Evolutionary conservation across 2,113 vertebrate species (phyloP).

Genomic region (Silurus asotus): DNA sequence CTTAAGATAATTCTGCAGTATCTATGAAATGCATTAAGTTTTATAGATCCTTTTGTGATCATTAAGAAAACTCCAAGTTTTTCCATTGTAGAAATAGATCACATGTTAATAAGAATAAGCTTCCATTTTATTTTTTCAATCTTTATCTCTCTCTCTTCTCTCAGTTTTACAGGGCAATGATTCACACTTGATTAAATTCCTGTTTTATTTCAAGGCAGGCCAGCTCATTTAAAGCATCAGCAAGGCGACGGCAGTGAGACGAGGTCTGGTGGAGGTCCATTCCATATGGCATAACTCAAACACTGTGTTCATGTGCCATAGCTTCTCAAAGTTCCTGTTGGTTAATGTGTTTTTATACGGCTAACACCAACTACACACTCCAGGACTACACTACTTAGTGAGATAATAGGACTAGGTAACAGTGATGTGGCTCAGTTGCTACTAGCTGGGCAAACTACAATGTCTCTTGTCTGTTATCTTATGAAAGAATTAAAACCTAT

Average conservation of each 20-base stretch:
- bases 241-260: slow-evolving; percentile 25
- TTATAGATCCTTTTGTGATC: neutral
- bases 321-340: slow-evolving; percentile 20
- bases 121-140: neutral
- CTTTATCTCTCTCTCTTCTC: neutral
- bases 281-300: slow-evolving; percentile 27
- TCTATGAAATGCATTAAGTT: neutral
- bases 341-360: slow-evolving; percentile 38
- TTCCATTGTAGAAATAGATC: neutral
- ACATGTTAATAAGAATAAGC: slow-evolving; percentile 13
- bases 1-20: neutral
- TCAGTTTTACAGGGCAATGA: slow-evolving; percentile 36
- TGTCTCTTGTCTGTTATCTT: neutral
- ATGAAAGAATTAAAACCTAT: neutral
- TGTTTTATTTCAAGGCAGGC: slow-evolving; percentile 39
- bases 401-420: neutral
- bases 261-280: slow-evolving; percentile 22
- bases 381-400: neutral
- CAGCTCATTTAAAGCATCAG: slow-evolving; percentile 33
- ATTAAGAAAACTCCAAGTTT: neutral
- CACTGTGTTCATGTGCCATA: slow-evolving; percentile 25
- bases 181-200: slow-evolving; percentile 44
- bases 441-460: neutral
- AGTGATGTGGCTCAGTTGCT: neutral
- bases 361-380: slow-evolving; percentile 14